Conservation (phyloP, 2,888 invertebrate species). For the Pegoplata infirma region DNA sequence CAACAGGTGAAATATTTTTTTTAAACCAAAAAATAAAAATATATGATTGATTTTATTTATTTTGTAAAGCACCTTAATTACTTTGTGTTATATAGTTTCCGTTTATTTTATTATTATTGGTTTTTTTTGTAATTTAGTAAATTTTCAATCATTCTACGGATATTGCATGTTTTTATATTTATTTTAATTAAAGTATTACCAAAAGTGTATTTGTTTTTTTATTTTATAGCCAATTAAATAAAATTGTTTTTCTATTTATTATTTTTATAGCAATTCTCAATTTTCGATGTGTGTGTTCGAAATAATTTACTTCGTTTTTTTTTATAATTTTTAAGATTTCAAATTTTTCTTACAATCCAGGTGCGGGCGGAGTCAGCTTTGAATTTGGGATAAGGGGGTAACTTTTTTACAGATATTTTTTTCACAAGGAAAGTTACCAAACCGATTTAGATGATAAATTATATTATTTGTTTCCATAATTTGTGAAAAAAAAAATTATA, state of each 20-base stretch:
- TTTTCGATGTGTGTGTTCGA: not conserved
- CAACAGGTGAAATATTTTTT: not conserved
- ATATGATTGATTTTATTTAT: constrained; percentile 4
- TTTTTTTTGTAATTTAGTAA: not conserved
- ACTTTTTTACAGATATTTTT: no score
- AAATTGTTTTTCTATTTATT: not conserved
- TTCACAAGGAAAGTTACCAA: no score
- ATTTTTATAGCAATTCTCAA: no score
- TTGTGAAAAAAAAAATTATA: no score
- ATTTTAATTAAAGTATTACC: not conserved
- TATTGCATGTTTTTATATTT: constrained; percentile 26
- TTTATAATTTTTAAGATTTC: no score
- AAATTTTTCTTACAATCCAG: no score
- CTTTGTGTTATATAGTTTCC: constrained; percentile 26
- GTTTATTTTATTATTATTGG: not conserved
- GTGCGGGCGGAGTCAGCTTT: no score
- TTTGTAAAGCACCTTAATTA: constrained; percentile 13
- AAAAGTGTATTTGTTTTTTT: not conserved
- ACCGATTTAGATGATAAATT: no score
- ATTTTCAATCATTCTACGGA: constrained; percentile 18
- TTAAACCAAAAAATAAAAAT: not conserved
- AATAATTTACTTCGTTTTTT: no score
- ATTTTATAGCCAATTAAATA: not conserved
- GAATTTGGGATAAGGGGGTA: no score
- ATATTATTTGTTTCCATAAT: no score